Base-by-base conservation (phyloP, 2,797 vertebrate genomes). In the Bryconaethiops microstoma region DNA sequence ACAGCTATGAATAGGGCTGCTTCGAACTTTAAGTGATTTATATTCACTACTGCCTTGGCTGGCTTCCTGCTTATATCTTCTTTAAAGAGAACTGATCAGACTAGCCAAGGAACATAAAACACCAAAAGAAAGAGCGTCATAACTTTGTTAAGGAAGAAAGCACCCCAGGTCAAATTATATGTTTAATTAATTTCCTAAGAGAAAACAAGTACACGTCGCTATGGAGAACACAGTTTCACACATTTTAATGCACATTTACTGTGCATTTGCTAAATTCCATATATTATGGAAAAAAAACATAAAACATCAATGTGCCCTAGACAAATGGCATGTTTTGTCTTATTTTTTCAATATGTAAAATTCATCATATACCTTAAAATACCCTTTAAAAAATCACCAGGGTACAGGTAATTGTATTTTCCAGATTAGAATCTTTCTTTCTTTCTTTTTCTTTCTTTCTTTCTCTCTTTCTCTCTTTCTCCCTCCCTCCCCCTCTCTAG, bases 401-500 rank as follows among this genome's bases (percentile, higher is more conserved):
- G 42, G 42, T 42, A 9, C 42, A 42, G 2, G 23, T 48, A 7
- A 45, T 19, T 10, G 39, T 10, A 67, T 68, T 21, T 42, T n/a
- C 17, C 16, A 60, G 19, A 16, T 23, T 52, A 10, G 29, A 29
- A 29, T 45, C 42, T 57, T 23, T 81, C 48, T 54, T 72, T 63
- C 68, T 76, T 65, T 65, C 45, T 67, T 9, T 67, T 9, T 67
- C 29, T 55, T 45, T 67, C 10, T 54, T 12, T 76, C 17, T 52
- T 25, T 67, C 9, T 65, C 16, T 68, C 7, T 54, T 8, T 62
- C 57, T 29, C 23, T 76, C 14, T 48, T 7, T 17, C 39, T 17
- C 12, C 35, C 42, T 55, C 57, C 29, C 39, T 17, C 64, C 39
- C 19, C 60, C n/a, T 88, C 87, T 85, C 0, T 86, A 99, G 98